phyloP scores from a whole-genome alignment of 2,113 vertebrate species.

The Pavo muticus region DNA sequence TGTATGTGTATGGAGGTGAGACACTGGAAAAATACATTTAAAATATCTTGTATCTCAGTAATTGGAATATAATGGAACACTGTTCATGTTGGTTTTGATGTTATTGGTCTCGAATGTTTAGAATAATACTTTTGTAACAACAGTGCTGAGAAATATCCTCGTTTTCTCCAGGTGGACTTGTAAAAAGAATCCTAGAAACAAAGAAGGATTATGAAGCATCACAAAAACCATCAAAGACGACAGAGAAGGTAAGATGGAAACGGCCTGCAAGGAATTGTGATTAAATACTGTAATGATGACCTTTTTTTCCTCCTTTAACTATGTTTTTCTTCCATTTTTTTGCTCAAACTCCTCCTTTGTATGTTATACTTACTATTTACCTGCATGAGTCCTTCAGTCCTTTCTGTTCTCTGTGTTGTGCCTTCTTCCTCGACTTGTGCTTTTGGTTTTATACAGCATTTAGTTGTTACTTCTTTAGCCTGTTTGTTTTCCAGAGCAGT shows the following conservation, averaged over 20 bases:
- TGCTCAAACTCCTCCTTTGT: neutral
- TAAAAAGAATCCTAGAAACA: slow-evolving; percentile 94
- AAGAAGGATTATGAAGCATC: slow-evolving; percentile 92
- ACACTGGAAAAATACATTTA: neutral
- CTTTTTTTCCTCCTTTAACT: neutral
- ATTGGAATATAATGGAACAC: neutral
- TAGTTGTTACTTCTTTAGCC: neutral
- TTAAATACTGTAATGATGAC: neutral
- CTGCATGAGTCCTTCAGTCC: neutral
- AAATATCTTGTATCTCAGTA: neutral
- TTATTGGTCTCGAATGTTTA: neutral
- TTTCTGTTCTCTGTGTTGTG: neutral
- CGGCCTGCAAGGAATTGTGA: neutral
- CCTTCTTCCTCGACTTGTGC: neutral
- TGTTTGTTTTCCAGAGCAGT: neutral
- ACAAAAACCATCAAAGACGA: slow-evolving; percentile 71
- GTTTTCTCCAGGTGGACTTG: slow-evolving; percentile 87
- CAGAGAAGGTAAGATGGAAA: slow-evolving; percentile 83
- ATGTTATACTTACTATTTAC: neutral
- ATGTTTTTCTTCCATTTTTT: neutral
- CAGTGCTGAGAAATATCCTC: neutral
- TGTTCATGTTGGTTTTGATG: neutral
- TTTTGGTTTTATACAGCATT: neutral
- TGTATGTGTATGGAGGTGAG: neutral
- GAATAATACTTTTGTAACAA: neutral